phyloP scores from a whole-genome alignment of 2,888 invertebrate genomes.

The Phorcus lineatus region DNA sequence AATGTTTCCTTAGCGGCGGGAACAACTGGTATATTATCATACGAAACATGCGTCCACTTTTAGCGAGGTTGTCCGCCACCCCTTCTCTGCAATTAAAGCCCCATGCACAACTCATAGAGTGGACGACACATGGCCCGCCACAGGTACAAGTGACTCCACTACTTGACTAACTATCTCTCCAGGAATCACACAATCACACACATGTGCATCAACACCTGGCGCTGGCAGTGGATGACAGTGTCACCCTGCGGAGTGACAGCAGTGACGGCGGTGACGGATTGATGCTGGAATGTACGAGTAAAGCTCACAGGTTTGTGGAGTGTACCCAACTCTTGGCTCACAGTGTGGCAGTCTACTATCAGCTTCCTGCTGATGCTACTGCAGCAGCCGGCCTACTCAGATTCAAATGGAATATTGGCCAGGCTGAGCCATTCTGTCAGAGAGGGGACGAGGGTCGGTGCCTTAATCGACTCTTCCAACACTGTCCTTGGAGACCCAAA shows the following conservation, averaged over 20 bases:
- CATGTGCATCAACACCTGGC: background rate
- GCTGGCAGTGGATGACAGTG: background rate
- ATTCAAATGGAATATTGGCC: slow-evolving; percentile 20
- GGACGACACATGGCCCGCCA: slow-evolving; percentile 2
- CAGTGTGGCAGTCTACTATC: background rate
- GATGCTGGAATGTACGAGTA: too few species aligned
- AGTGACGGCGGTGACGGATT: too few species aligned
- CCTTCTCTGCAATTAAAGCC: background rate
- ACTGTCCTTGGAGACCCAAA: background rate
- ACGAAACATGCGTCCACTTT: slow-evolving; percentile 67
- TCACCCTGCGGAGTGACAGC: too few species aligned
- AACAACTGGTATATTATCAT: slow-evolving; percentile 69
- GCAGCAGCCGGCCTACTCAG: background rate
- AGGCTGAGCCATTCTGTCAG: background rate
- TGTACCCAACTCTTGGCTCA: too few species aligned
- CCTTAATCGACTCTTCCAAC: background rate
- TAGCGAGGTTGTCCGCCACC: slow-evolving; percentile 41
- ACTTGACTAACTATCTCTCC: background rate
- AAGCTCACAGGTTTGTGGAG: too few species aligned
- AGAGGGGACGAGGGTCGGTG: background rate
- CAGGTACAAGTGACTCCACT: background rate
- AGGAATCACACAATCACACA: background rate
- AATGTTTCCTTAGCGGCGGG: slow-evolving; percentile 65
- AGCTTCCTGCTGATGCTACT: background rate
- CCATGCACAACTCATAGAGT: background rate